Evolutionary conservation across 35 echinoderm and acorn worm species (phyloP).

Genomic region (Acanthaster planci): DNA sequence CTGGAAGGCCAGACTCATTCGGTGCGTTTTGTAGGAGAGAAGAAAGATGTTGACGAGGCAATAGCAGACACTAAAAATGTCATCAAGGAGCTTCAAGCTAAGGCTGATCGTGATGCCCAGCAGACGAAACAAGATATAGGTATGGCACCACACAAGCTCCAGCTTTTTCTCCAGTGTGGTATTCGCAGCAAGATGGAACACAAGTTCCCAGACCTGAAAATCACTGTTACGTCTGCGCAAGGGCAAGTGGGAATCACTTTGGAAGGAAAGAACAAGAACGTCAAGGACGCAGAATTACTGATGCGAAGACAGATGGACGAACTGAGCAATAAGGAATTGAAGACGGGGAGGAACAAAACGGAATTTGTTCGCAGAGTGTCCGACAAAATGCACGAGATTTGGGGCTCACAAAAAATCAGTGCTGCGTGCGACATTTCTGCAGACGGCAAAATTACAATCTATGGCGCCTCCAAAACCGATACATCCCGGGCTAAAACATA

Average conservation of each 20-base stretch:
- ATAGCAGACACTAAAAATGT: neutral
- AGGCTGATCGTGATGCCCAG: conserved; percentile 16
- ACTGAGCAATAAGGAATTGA: neutral
- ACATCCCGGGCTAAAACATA: neutral
- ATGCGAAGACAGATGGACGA: conserved; percentile 17
- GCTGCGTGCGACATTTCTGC: conserved; percentile 20
- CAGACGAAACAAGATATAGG: neutral
- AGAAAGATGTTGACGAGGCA: neutral
- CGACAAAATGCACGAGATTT: conserved; percentile 15
- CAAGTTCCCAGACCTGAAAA: neutral
- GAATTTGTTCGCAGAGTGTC: neutral
- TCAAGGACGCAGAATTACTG: neutral
- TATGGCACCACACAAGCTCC: neutral
- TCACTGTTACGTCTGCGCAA: neutral
- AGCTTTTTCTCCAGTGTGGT: neutral
- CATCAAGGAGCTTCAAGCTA: neutral
- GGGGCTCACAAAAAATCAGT: neutral
- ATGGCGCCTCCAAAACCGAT: neutral
- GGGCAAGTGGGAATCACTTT: neutral
- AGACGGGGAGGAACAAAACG: neutral
- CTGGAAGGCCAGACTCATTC: neutral
- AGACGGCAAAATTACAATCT: neutral
- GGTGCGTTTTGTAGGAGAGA: neutral
- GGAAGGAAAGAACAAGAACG: conserved; percentile 12
- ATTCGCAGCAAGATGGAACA: neutral